Conservation (phyloP, 2,888 invertebrate genomes). For the Ormia ochracea region DNA sequence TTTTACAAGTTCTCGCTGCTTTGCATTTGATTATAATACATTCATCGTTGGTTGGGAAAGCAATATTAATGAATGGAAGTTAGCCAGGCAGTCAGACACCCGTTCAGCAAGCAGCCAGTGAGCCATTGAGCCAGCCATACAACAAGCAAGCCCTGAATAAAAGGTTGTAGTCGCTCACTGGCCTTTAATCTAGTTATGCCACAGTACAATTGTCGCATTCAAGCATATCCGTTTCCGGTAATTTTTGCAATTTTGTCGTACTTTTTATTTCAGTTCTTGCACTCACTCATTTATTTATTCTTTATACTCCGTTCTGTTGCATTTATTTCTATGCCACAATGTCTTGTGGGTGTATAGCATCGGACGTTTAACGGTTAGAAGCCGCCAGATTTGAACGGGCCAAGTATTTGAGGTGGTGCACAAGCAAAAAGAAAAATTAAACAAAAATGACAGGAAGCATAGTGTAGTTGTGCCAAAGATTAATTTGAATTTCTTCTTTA, state of each 20-base stretch:
- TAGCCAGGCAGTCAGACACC: not conserved
- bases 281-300: constrained; percentile 18
- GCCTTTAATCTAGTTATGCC: constrained; percentile 61
- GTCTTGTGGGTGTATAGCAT: constrained; percentile 38
- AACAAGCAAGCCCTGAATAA: not conserved
- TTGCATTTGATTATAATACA: constrained; percentile 26
- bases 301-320: constrained; percentile 30
- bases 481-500: constrained; percentile 59
- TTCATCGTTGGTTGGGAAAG: constrained; percentile 23
- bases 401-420: not conserved
- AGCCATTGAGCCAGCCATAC: not conserved
- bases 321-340: constrained; percentile 39
- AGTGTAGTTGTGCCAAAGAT: constrained; percentile 61
- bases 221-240: constrained; percentile 63
- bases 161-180: constrained; percentile 46
- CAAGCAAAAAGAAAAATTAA: not conserved
- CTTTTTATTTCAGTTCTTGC: constrained; percentile 24
- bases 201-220: constrained; percentile 60
- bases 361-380: constrained; percentile 39
- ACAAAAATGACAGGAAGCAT: constrained; percentile 59
- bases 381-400: not conserved
- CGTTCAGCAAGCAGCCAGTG: not conserved
- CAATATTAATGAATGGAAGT: constrained; percentile 12
- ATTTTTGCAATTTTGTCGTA: constrained; percentile 59
- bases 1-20: constrained; percentile 17